These are phyloP conservation scores for Caenorhabditis sp. DNA, from an alignment of 2,888 invertebrate species.

Conservation along the genomic window DNA sequence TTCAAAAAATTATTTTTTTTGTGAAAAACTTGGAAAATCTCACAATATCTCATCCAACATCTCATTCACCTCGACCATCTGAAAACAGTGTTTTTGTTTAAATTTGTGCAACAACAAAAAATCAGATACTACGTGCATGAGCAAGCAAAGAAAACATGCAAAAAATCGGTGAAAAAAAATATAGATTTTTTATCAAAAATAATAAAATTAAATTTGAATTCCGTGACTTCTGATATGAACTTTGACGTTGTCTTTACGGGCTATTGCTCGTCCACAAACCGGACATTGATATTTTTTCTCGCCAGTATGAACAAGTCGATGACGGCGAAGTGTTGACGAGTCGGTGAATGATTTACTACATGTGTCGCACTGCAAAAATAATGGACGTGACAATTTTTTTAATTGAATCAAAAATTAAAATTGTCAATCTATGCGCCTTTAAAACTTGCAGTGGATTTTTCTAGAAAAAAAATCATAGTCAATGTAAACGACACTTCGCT, in stretches of 20 bases:
- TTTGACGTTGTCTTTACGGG: constrained; percentile 63
- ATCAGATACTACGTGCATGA: neutral
- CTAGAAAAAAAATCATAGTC: too few species aligned
- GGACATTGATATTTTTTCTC: constrained; percentile 62
- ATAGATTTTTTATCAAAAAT: neutral
- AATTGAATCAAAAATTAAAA: neutral
- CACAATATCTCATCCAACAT: constrained; percentile 29
- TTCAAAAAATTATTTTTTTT: constrained; percentile 5
- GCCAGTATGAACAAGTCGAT: constrained; percentile 57
- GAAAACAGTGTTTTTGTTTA: neutral
- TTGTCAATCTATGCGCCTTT: neutral
- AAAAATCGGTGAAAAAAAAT: neutral
- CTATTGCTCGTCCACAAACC: constrained; percentile 62
- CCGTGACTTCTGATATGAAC: constrained; percentile 55
- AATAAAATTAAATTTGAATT: constrained; percentile 4
- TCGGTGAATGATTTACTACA: constrained; percentile 61
- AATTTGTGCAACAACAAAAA: neutral
- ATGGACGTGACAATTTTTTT: constrained; percentile 15
- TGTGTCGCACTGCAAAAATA: constrained; percentile 58
- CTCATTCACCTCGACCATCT: constrained; percentile 18
- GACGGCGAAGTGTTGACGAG: constrained; percentile 60
- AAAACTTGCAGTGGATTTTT: too few species aligned
- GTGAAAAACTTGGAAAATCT: constrained; percentile 5
- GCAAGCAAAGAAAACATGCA: constrained; percentile 8
- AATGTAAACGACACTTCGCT: too few species aligned